Conservation (phyloP, 2,888 invertebrate species). For the Dinocampus coccinellae region DNA sequence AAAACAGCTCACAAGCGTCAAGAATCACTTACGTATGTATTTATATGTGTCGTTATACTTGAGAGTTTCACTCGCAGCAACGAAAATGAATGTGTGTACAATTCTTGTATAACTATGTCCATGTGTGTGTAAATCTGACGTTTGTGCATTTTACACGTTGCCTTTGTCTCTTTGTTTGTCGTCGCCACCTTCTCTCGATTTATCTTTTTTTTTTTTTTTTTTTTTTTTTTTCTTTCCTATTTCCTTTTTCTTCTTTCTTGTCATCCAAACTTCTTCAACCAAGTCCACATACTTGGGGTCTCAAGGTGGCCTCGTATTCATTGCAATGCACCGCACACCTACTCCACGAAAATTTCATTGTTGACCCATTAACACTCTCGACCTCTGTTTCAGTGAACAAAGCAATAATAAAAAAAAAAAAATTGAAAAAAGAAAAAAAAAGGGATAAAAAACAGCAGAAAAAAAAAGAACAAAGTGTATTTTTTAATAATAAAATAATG, state of each 20-base stretch:
- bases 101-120: no score
- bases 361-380: slow-evolving; percentile 6
- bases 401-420: neutral
- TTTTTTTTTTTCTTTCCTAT: neutral
- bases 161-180: neutral
- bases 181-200: no score
- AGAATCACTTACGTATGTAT: no score
- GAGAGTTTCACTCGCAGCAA: no score
- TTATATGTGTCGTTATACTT: neutral
- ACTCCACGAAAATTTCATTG: neutral
- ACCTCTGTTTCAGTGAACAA: neutral
- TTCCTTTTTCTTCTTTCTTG: neutral
- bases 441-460: neutral
- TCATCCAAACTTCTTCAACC: neutral
- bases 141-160: neutral
- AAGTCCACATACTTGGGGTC: neutral
- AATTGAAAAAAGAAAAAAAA: neutral
- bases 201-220: no score
- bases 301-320: neutral
- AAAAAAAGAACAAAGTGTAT: no score
- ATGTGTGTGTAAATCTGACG: neutral
- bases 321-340: neutral
- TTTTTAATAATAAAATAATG: no score
- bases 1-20: neutral
- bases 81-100: no score